A percentile compares a stretch with the other conserved stretches of the same genome.
Evolutionary conservation across 2,888 invertebrate genomes (phyloP).

Genomic region (Dexiosoma caninum): DNA sequence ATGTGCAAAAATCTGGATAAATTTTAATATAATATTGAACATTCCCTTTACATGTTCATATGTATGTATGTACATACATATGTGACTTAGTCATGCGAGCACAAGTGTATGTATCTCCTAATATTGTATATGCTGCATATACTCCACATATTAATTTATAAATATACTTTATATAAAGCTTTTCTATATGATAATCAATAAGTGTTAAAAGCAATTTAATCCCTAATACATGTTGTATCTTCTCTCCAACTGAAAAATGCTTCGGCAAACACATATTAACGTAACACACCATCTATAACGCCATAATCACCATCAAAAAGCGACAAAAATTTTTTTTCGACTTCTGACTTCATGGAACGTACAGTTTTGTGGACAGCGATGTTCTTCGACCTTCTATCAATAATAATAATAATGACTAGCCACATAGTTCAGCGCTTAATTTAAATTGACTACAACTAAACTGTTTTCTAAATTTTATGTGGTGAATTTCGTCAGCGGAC

Average conservation of each 20-base stretch:
- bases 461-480: slow-evolving; percentile 7
- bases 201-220: not conserved
- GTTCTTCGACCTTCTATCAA: not conserved
- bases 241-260: not conserved
- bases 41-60: not conserved
- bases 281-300: not conserved
- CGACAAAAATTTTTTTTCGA: not conserved
- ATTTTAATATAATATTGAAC: not conserved
- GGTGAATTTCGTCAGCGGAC: slow-evolving; percentile 24
- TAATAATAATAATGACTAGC: not conserved
- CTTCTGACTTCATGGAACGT: not conserved
- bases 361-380: not conserved
- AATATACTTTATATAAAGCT: not conserved
- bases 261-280: not conserved
- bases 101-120: slow-evolving; percentile 37
- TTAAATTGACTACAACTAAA: not conserved
- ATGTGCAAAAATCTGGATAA: not conserved
- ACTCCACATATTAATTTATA: not conserved
- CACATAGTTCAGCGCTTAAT: not conserved
- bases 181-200: not conserved
- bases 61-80: no score
- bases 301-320: not conserved
- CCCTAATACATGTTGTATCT: no score
- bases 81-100: slow-evolving; percentile 25
- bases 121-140: slow-evolving; percentile 6